Base-by-base conservation (phyloP, 2,888 invertebrate genomes). In the Malachius bipustulatus region DNA sequence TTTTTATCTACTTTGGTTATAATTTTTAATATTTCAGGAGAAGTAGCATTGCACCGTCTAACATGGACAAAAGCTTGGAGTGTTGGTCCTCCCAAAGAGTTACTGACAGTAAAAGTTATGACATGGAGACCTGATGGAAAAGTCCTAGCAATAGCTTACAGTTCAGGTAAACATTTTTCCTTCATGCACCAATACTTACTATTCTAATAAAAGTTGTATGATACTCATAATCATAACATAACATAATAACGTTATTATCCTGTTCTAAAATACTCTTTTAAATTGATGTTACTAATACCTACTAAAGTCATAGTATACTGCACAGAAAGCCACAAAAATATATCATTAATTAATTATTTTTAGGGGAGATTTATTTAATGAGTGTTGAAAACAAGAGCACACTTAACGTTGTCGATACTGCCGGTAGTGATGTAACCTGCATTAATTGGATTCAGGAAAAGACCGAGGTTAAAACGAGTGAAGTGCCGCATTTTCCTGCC, bases 41-140 rank as follows among this genome's bases (percentile, higher is more conserved):
- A 89, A 66, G 79, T 90, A 4, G 74, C 83, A 38, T 71, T 94
- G 29, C 88, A 93, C 56, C 74, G 94, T 43, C 66, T 94, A 16
- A 84, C 85, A 37, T 93, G 91, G 91, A 89, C 93, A 56, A 82
- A 84, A 62, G 90, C 93, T 4, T 93, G 93, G 81, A 74, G 75
- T 35, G 67, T 90, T 43, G 68, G 75, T 31, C 77, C 90, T 2
- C 80, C 79, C 3, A 75, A 75, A 43, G 88, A 91, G 57, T 75
- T 75, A 51, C 66, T 77, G 11, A 70, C 68, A 26, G 84, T 89
- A 1, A 74, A 72, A 41, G 79, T 82, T 8, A 71, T 96, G 55
- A 78, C 85, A 33, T 96, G 94, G 94, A 73, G 93, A 59, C 89
- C 91, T 4, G 94, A 96, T 70, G 93, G 94, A 46, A 90, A 90